phyloP scores from a whole-genome alignment of 2,113 vertebrate genomes.

The Alectura lathami region DNA sequence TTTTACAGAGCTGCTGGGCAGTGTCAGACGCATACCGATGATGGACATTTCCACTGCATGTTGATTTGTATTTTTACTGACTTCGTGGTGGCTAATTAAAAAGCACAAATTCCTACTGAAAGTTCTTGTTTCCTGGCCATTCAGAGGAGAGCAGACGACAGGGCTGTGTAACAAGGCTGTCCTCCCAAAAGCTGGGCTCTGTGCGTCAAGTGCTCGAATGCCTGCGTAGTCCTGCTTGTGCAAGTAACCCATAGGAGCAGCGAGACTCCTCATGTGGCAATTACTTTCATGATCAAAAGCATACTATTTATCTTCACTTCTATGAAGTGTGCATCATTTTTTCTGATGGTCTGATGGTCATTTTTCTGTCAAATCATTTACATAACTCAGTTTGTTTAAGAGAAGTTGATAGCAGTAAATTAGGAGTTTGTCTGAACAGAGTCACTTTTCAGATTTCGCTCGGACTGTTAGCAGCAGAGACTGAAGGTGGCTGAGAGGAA shows the following conservation, averaged over 20 bases:
- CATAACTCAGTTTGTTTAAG: slow-evolving; percentile 22
- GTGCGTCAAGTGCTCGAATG: neutral
- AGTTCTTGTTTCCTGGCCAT: neutral
- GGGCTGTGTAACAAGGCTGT: neutral
- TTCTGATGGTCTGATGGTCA: neutral
- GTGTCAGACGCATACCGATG: neutral
- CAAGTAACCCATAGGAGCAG: neutral
- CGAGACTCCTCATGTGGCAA: neutral
- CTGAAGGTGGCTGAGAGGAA: neutral
- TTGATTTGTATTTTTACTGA: neutral
- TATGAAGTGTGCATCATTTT: neutral
- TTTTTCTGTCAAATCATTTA: slow-evolving; percentile 15
- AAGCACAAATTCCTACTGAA: neutral
- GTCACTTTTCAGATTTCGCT: slow-evolving; percentile 4
- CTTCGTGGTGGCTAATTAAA: neutral
- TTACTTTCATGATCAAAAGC: neutral
- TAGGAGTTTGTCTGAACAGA: slow-evolving; percentile 3
- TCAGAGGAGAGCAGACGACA: neutral
- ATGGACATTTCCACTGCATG: neutral
- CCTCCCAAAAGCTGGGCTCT: neutral
- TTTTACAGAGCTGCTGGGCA: neutral
- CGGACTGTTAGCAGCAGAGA: neutral
- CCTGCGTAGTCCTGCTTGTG: rapidly evolving
- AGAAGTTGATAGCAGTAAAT: neutral
- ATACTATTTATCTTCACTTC: slow-evolving; percentile 10